Evolutionary conservation across 2,113 vertebrate species (phyloP).

Genomic region (Cairina moschata): DNA sequence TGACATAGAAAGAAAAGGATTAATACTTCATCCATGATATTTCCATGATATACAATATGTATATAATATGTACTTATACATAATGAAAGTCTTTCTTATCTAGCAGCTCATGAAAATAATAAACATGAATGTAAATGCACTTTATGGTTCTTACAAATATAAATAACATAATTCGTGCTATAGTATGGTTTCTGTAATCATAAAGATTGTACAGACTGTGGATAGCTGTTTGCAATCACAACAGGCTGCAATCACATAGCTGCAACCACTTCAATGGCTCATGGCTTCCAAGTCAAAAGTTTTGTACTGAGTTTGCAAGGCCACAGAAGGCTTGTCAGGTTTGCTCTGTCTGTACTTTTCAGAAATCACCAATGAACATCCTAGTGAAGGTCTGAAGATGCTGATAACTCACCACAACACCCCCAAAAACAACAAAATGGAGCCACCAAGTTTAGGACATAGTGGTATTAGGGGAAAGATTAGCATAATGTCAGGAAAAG

Average conservation of each 20-base stretch:
- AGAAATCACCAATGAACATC: not conserved
- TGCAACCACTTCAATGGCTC: not conserved
- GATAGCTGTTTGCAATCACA: not conserved
- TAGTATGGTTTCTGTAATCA: not conserved
- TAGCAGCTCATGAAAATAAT: not conserved
- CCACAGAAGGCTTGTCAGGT: not conserved
- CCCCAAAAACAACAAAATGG: not conserved
- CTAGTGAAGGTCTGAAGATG: not conserved
- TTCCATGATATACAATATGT: not conserved
- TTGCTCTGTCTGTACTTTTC: not conserved
- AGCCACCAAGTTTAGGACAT: not conserved
- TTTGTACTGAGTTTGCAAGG: not conserved
- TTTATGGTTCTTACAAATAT: not conserved
- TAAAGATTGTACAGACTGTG: not conserved
- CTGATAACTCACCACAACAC: not conserved
- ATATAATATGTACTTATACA: not conserved
- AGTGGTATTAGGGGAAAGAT: not conserved
- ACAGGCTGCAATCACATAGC: not conserved
- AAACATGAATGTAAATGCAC: not conserved
- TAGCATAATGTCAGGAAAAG: not conserved
- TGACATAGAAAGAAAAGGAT: not conserved
- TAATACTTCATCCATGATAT: not conserved
- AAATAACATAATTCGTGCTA: not conserved
- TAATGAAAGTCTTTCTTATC: not conserved
- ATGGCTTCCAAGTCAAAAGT: not conserved